These are phyloP conservation scores for Chelonia mydas DNA, from an alignment of 2,797 vertebrate genomes.

Conservation along the genomic window DNA sequence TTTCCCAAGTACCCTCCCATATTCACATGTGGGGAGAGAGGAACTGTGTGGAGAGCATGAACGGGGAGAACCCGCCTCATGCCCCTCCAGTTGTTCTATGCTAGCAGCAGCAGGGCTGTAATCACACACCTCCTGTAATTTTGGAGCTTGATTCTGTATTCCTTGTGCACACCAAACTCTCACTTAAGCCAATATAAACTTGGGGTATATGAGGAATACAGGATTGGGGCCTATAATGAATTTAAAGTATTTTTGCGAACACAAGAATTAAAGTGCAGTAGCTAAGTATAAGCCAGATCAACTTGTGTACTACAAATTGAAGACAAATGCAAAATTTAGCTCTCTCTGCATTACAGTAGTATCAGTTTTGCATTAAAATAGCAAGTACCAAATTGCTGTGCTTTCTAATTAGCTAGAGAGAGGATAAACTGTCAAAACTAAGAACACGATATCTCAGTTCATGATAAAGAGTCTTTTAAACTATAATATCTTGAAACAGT, in stretches of 20 bases:
- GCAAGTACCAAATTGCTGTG: conserved; percentile 58
- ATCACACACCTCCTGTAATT: not conserved
- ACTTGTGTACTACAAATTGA: conserved; percentile 34
- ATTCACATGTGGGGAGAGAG: not conserved
- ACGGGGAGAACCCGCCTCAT: not conserved
- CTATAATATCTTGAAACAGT: conserved; percentile 63
- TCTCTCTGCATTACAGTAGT: not conserved
- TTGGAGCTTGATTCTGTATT: not conserved
- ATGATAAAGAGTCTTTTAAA: conserved; percentile 51
- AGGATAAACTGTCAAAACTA: conserved; percentile 66
- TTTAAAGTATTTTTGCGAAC: not conserved
- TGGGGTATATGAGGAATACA: not conserved
- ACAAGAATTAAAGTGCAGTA: conserved; percentile 9
- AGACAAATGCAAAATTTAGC: not conserved
- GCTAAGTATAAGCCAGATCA: conserved; percentile 35
- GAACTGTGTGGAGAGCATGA: not conserved
- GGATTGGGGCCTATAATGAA: conserved; percentile 40
- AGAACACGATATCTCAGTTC: conserved; percentile 60
- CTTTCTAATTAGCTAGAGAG: conserved; percentile 74
- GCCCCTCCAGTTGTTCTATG: not conserved
- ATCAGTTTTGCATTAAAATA: conserved; percentile 56
- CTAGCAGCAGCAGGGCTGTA: not conserved
- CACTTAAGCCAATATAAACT: conserved; percentile 8
- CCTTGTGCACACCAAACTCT: not conserved
- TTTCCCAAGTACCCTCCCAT: not conserved